Evolutionary conservation across 64 coral and sea anemone species (phyloP).

Genomic region (Acropora yongei): DNA sequence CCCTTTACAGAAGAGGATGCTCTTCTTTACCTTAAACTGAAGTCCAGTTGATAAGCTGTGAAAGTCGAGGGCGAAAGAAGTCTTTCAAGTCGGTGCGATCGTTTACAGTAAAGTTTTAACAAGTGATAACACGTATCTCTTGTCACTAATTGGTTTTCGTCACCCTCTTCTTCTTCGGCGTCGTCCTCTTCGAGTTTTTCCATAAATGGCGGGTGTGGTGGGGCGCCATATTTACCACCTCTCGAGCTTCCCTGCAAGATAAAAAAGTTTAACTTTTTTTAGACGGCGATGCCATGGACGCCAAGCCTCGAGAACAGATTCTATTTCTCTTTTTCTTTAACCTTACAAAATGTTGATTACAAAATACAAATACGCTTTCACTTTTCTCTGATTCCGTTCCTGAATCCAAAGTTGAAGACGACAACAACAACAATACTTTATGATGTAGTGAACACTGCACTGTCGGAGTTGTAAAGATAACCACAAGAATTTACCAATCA

Average conservation of each 20-base stretch:
- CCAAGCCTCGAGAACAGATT: neutral
- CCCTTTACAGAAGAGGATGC: neutral
- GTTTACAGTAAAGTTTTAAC: slow-evolving; percentile 90
- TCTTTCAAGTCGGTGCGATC: slow-evolving; percentile 91
- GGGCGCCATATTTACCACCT: slow-evolving; percentile 64
- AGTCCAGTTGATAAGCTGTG: slow-evolving; percentile 81
- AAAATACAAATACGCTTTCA: too few species aligned
- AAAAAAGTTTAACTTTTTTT: neutral
- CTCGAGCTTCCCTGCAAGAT: slow-evolving; percentile 68
- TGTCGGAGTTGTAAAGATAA: too few species aligned
- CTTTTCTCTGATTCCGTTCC: too few species aligned
- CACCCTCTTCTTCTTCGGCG: slow-evolving; percentile 20
- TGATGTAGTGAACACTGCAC: too few species aligned
- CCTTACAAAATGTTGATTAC: too few species aligned
- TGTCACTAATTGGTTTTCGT: slow-evolving; percentile 17
- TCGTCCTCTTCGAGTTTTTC: slow-evolving; percentile 11
- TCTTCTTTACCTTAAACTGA: slow-evolving; percentile 76
- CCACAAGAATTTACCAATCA: too few species aligned
- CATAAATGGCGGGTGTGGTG: slow-evolving; percentile 78
- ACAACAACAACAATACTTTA: too few species aligned
- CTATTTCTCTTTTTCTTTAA: too few species aligned
- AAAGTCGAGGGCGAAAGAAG: slow-evolving; percentile 80
- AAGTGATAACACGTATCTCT: slow-evolving; percentile 98
- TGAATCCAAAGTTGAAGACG: too few species aligned
- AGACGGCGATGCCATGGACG: neutral